Evolutionary conservation across 2,797 vertebrate genomes (phyloP), one percentile per base, ranked within the genome.

Genomic region (Calcarius lapponicus): DNA sequence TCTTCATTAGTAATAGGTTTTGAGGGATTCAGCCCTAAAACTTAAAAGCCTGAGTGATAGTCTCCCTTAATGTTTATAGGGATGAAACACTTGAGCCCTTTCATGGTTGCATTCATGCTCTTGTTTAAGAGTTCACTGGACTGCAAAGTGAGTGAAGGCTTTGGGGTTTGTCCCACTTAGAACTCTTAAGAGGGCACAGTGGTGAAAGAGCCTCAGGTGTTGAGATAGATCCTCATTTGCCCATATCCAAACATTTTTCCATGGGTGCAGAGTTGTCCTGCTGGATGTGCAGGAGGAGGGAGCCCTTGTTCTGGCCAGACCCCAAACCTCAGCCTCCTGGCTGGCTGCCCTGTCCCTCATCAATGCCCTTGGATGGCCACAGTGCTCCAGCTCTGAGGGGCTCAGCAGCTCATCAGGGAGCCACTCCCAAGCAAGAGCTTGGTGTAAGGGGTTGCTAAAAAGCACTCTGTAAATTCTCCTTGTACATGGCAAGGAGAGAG

Each of bases 371-470:
- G 50, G 18, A 5, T 40, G 38, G 51, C n/a, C 3, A 2, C 3
- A 2, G n/a, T 11, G 31, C 58, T 57, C 16, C 1, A 2, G 70
- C n/a, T 61, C 86, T 0, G 0, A 24, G 42, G 57, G 43, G 32
- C 66, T 60, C 9, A 0, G 17, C 65, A 12, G 28, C 62, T 53
- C 7, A 0, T 17, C 56, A 17, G 17, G 10, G 56, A 90, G 54
- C 1, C 2, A 11, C 18, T 76, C 51, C 29, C 1, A 1, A 4
- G 38, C 14, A 4, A 0, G 0, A 2, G 2, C 11, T 32, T 17
- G 1, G 14, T 34, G 50, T 36, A 31, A 22, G 1, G 10, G 4
- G 50, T 9, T 74, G 74, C 26, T 36, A 42, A 47, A 53, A 84
- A 18, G 4, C 58, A 2, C 17, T 14, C 25, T 2, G 28, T 2